A percentile compares a stretch with the other conserved stretches of the same genome.
These are phyloP conservation scores for Pycnomerus fuliginosus DNA, from an alignment of 2,888 invertebrate genomes.

Conservation along the genomic window DNA sequence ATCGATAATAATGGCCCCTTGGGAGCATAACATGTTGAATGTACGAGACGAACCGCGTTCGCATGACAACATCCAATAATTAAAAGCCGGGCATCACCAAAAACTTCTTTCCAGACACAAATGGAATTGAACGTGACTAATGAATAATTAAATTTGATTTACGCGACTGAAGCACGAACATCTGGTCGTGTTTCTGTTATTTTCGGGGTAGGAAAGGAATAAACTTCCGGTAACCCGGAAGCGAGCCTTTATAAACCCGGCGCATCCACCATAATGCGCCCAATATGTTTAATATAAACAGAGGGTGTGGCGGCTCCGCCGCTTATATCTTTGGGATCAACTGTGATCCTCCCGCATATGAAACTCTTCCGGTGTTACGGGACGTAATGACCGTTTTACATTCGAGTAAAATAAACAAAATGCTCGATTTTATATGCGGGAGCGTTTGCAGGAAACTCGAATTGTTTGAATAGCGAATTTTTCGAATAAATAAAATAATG, in stretches of 20 bases:
- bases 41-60: too few species aligned
- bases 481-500: too few species aligned
- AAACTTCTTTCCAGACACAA: too few species aligned
- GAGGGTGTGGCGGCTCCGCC: constrained; percentile 7
- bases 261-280: constrained; percentile 13
- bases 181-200: too few species aligned
- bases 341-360: constrained; percentile 15
- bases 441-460: too few species aligned
- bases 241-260: constrained; percentile 11
- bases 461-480: too few species aligned
- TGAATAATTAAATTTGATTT: too few species aligned
- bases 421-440: not conserved
- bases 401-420: not conserved
- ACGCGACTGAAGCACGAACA: too few species aligned
- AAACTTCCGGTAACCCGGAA: constrained; percentile 2
- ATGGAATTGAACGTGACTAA: too few species aligned
- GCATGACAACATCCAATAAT: constrained; percentile 10
- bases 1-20: constrained; percentile 6
- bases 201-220: not conserved
- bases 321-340: constrained; percentile 17
- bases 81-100: constrained; percentile 6
- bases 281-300: constrained; percentile 23
- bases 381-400: too few species aligned
- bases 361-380: too few species aligned
- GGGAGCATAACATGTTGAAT: too few species aligned